A percentile compares a stretch with the other conserved stretches of the same genome.
Conservation (phyloP, 1,140 invertebrate genomes). For the Heliconius hermathena region DNA sequence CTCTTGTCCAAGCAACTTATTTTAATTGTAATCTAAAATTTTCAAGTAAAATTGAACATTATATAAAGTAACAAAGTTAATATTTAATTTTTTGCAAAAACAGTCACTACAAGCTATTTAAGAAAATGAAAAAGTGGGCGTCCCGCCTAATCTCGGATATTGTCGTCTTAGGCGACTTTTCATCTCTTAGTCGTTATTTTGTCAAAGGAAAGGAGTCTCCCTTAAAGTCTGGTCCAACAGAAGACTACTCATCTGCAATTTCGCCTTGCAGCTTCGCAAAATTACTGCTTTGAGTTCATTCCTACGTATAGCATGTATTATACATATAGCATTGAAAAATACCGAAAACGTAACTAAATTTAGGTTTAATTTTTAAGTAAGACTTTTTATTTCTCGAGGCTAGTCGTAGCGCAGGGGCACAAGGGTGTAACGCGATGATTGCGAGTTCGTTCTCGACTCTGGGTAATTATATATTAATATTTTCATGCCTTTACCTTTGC, state of each 20-base stretch:
- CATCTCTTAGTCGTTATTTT: conserved; percentile 20
- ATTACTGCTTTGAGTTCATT: conserved; percentile 11
- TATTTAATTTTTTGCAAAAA: neutral
- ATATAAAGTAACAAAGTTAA: neutral
- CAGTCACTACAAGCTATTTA: neutral
- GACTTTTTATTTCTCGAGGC: no score
- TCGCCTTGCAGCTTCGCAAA: neutral
- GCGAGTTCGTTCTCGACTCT: no score
- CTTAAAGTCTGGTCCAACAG: conserved; percentile 5
- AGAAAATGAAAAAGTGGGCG: conserved; percentile 15
- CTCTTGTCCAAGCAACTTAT: neutral
- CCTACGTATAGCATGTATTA: neutral
- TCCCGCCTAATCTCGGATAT: conserved; percentile 12
- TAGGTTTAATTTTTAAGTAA: no score
- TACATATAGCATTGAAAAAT: neutral
- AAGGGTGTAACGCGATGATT: no score
- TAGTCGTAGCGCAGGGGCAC: no score
- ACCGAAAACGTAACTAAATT: no score
- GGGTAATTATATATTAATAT: no score
- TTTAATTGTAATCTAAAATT: neutral
- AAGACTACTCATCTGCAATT: conserved; percentile 18
- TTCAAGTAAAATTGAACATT: neutral
- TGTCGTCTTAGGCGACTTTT: conserved; percentile 19
- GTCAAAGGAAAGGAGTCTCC: conserved; percentile 6
- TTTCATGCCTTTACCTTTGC: no score